Conservation (phyloP, 2,797 vertebrate species). For the Pteronotus mesoamericanus region DNA sequence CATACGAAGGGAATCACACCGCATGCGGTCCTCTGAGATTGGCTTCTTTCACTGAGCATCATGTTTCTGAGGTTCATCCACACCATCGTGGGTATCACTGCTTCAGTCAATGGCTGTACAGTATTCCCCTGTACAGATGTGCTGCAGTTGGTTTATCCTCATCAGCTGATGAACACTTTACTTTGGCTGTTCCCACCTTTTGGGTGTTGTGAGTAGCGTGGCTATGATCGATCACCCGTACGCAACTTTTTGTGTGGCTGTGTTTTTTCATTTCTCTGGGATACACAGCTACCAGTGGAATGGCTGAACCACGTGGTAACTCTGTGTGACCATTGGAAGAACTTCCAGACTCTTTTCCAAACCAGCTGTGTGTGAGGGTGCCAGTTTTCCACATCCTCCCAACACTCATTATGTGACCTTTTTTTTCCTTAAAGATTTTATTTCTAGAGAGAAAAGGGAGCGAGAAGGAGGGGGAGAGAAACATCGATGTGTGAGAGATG, state of each 20-base stretch:
- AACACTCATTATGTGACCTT: no score
- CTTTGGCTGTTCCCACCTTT: no score
- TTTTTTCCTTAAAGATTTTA: not conserved
- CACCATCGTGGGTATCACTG: no score
- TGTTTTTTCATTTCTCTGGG: not conserved
- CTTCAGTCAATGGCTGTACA: not conserved
- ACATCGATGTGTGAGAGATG: not conserved
- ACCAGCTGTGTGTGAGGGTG: not conserved
- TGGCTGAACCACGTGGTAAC: not conserved
- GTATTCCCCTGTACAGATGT: rapidly evolving
- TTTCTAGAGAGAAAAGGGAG: not conserved
- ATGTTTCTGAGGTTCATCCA: no score
- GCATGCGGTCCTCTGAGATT: no score
- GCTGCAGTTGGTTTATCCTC: not conserved
- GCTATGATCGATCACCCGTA: not conserved
- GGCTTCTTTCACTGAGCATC: no score
- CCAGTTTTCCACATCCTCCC: not conserved
- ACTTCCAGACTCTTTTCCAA: not conserved
- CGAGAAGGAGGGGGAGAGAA: not conserved
- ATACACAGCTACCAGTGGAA: not conserved
- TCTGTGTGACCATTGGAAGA: not conserved
- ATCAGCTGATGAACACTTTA: not conserved
- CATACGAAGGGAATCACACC: no score
- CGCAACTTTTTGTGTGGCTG: no score
- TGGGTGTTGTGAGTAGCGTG: not conserved